Percentiles rank a stretch among this genome's conserved stretches.
These are phyloP conservation scores for Agrilus planipennis DNA, from an alignment of 1,140 invertebrate genomes.

Conservation along the genomic window DNA sequence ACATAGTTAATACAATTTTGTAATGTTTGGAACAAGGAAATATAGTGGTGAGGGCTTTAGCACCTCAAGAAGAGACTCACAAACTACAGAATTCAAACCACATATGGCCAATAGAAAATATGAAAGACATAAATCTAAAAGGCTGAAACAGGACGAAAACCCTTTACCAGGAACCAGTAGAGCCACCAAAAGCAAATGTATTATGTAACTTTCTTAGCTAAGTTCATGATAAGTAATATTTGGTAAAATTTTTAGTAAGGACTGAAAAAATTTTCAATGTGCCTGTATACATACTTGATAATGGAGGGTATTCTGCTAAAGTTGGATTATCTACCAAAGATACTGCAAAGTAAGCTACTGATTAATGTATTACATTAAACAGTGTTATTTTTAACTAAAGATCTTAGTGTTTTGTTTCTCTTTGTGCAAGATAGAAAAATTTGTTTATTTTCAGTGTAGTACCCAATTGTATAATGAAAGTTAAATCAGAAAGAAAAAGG, in stretches of 20 bases:
- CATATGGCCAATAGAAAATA: too few species aligned
- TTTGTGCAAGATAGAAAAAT: slow-evolving; percentile 9
- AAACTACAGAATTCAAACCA: too few species aligned
- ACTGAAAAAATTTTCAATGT: slow-evolving; percentile 26
- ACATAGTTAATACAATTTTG: too few species aligned
- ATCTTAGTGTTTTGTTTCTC: slow-evolving; percentile 10
- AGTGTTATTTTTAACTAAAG: slow-evolving; percentile 3
- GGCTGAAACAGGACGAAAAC: too few species aligned
- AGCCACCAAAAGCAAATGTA: not conserved
- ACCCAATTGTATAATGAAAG: slow-evolving; percentile 97
- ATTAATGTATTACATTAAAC: too few species aligned
- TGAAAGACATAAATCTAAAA: too few species aligned
- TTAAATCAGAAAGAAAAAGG: slow-evolving; percentile 85
- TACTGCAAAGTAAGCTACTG: slow-evolving; percentile 47
- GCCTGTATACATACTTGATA: slow-evolving; percentile 58
- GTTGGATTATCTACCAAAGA: slow-evolving; percentile 58
- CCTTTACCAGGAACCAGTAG: not conserved
- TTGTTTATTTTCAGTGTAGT: slow-evolving; percentile 53
- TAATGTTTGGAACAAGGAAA: too few species aligned
- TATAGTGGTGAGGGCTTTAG: too few species aligned
- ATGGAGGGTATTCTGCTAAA: slow-evolving; percentile 78
- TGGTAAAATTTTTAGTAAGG: not conserved
- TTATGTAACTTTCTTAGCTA: not conserved
- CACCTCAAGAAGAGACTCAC: too few species aligned
- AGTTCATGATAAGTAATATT: not conserved